Conservation (phyloP, 2,113 vertebrate species). For the Ptyas mucosa region DNA sequence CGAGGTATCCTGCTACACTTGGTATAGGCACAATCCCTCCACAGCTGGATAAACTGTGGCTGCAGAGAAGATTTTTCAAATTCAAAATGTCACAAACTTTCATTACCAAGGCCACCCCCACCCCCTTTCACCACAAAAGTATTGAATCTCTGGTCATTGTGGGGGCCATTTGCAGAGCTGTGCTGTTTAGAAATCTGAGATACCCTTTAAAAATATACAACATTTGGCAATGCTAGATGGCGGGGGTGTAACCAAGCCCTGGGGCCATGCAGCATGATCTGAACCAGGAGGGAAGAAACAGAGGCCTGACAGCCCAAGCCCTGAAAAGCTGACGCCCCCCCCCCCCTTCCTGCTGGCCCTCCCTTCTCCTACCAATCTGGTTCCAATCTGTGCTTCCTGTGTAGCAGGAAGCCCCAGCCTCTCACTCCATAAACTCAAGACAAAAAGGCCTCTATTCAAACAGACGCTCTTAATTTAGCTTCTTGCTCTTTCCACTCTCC, state of each 20-base stretch:
- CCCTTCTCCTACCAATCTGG: slow-evolving; percentile 73
- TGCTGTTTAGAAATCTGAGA: slow-evolving; percentile 16
- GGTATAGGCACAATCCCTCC: background rate
- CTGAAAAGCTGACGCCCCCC: slow-evolving; percentile 36
- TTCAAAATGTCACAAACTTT: background rate
- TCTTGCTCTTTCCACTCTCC: slow-evolving; percentile 34
- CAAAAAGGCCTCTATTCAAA: slow-evolving; percentile 71
- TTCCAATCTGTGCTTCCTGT: slow-evolving; percentile 82
- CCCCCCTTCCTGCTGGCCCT: slow-evolving; percentile 34
- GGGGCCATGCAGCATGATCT: slow-evolving; percentile 6
- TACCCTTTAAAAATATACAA: slow-evolving; percentile 8
- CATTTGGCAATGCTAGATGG: slow-evolving; percentile 4
- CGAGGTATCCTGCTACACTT: slow-evolving; percentile 4
- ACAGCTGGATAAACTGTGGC: background rate
- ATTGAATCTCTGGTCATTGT: background rate
- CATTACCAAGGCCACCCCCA: background rate
- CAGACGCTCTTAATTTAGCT: slow-evolving; percentile 63
- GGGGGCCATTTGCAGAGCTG: background rate
- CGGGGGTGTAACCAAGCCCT: slow-evolving; percentile 4
- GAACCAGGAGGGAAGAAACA: slow-evolving; percentile 14
- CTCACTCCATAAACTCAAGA: slow-evolving; percentile 75
- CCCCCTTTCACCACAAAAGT: background rate
- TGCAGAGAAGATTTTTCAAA: background rate
- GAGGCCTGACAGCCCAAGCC: background rate
- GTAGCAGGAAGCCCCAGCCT: slow-evolving; percentile 79